phyloP scores from a whole-genome alignment of 2,113 vertebrate species.

The Tupaia chinensis region DNA sequence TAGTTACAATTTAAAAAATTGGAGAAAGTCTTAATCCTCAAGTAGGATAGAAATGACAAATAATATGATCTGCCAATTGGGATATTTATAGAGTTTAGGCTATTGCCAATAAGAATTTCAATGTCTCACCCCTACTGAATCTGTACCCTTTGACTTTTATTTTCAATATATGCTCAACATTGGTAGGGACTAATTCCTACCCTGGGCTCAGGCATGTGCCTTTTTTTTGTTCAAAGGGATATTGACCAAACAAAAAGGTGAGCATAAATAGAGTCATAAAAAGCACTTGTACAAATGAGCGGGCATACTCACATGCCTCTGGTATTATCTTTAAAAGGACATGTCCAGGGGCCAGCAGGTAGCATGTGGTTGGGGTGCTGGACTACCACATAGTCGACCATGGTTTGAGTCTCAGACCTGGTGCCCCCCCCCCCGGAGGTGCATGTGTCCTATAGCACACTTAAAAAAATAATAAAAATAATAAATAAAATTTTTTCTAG shows the following conservation, averaged over 20 bases:
- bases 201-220: not conserved
- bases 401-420: too few relatives aligned
- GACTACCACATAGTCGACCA: too few relatives aligned
- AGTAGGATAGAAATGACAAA: slow-evolving; percentile 32
- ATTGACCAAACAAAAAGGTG: slow-evolving; percentile 43
- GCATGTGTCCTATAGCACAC: too few relatives aligned
- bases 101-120: not conserved
- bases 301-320: slow-evolving; percentile 22
- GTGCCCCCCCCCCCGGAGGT: too few relatives aligned
- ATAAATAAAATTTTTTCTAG: too few relatives aligned
- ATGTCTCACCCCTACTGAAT: slow-evolving; percentile 36
- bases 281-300: not conserved
- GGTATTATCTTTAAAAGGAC: slow-evolving; percentile 38
- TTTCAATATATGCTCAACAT: not conserved
- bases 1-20: not conserved
- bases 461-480: too few relatives aligned
- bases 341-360: not conserved
- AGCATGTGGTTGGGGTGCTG: too few relatives aligned
- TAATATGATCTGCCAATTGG: slow-evolving; percentile 10
- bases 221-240: slow-evolving; percentile 31
- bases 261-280: slow-evolving; percentile 20
- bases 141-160: not conserved
- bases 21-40: not conserved
- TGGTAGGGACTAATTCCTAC: not conserved
- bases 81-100: not conserved